Evolutionary conservation across 2,113 vertebrate species (phyloP), one percentile per base, ranked within the genome.

Genomic region (Barbus barbus): DNA sequence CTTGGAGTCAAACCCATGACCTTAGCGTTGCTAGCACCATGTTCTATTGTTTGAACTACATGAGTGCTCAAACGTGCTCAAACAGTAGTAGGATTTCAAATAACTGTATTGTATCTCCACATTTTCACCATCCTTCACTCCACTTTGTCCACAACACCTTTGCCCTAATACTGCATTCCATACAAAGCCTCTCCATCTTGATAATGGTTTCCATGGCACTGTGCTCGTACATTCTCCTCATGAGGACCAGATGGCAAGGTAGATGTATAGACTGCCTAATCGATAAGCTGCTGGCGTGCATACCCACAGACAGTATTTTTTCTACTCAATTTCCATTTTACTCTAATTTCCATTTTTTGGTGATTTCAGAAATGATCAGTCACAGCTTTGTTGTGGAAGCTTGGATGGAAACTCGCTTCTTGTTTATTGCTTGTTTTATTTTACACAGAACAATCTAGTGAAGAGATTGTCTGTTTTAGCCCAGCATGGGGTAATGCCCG

Each of bases 241-340:
- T 61, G 79, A 87, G 73, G 84, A 86, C 78, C 87, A 88, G 87
- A 87, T 87, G 86, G 86, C 83, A 75, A 8, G 12, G 71, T 71
- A 12, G 31, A 78, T 77, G 83, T 77, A 86, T 87, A 69, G 87
- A 51, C 18, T 46, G 36, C 60, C 73, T 71, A 58, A 71, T 83
- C 36, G 51, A 63, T 38, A 86, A 74, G n/a, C 51, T 81, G 72
- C 44, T 46, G 18, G 31, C 38, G 81, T 73, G 44, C 71, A 56
- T 41, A 9, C 20, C n/a, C n/a, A 44, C 9, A 53, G 38, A 67
- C 13, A 16, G 18, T 5, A 1, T 60, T 73, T 22, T 12, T n/a
- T 41, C 9, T 3, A n/a, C n/a, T n/a, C n/a, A 6, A n/a, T 31
- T 67, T 20, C 18, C 20, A 38, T 38, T 58, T 58, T 58, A n/a